A percentile compares a stretch with the other conserved stretches of the same genome.
Evolutionary conservation across 2,797 vertebrate genomes (phyloP).

Genomic region (Gila robusta): DNA sequence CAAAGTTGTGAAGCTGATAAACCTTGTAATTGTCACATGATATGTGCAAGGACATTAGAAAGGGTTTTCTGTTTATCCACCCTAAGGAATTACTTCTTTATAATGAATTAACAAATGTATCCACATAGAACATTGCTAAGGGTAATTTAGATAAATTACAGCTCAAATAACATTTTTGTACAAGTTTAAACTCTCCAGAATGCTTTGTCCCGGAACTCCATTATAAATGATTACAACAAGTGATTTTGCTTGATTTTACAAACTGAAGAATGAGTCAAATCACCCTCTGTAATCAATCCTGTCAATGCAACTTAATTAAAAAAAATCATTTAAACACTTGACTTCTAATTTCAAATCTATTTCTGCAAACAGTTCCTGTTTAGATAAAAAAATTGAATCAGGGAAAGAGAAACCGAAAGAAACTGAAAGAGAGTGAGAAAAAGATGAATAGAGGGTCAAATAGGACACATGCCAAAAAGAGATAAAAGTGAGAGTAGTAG

Average conservation of each 20-base stretch:
- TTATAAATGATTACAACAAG: too few relatives aligned
- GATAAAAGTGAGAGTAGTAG: too few relatives aligned
- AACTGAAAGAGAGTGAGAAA: conserved; percentile 1
- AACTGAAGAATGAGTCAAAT: background rate
- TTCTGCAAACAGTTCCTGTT: background rate
- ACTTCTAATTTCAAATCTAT: background rate
- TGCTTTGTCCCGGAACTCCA: too few relatives aligned
- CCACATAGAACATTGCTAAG: background rate
- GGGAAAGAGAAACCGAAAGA: conserved; percentile 30
- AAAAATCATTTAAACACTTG: background rate
- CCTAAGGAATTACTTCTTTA: background rate
- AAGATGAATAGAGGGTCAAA: background rate
- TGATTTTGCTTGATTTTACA: too few relatives aligned
- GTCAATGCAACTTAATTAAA: background rate
- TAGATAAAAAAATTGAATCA: background rate
- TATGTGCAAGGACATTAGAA: background rate
- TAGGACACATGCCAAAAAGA: background rate
- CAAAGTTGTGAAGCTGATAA: background rate
- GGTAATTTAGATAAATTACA: background rate
- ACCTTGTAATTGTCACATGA: background rate
- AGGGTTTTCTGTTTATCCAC: background rate
- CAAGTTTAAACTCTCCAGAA: too few relatives aligned
- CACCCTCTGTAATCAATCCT: background rate
- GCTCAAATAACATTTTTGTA: too few relatives aligned
- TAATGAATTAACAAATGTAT: background rate